Evolutionary conservation across 2,113 vertebrate species (phyloP), one percentile per base, ranked within the genome.

Genomic region (Climacteris rufus): DNA sequence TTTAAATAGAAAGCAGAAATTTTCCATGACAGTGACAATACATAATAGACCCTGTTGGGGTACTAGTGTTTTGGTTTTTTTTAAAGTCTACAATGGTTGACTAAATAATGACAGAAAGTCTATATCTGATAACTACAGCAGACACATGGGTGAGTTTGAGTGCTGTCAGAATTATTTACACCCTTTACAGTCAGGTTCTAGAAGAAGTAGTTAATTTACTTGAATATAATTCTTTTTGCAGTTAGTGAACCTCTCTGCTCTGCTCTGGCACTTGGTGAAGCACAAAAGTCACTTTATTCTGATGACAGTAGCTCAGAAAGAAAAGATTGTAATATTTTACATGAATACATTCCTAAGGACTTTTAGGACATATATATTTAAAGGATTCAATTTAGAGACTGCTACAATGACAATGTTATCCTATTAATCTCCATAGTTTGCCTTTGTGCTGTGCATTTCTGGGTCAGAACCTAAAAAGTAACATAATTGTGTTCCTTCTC

Each of bases 241-340:
- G 6, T 61, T 37, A 77, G 40, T 59, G 79, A 94, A 77, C 23
- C n/a, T 53, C 33, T 66, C 52, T 75, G n/a, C 59, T 77, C 76
- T 87, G 57, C 71, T 86, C 44, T 64, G 60, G 31, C 42, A 83
- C 64, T 68, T 80, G 89, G 31, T 68, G 64, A 84, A 76, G 61
- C 87, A 95, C 71, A 87, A 47, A 83, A 95, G 56, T 66, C 69
- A 90, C 75, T 95, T 94, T 56, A 84, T 89, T 92, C 66, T 68
- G 74, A 89, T 60, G 70, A 96, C 83, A 91, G n/a, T 44, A 69
- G 47, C 49, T 82, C 27, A 31, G 33, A 83, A 60, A 76, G 44
- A 70, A 81, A 83, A 76, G 60, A 47, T 5, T 59, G 8, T 7
- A 91, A 78, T 71, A 70, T 90, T 85, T 90, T 61, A 93, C 45